Conservation (phyloP, 2,888 invertebrate species). For the Acrobasis repandana region DNA sequence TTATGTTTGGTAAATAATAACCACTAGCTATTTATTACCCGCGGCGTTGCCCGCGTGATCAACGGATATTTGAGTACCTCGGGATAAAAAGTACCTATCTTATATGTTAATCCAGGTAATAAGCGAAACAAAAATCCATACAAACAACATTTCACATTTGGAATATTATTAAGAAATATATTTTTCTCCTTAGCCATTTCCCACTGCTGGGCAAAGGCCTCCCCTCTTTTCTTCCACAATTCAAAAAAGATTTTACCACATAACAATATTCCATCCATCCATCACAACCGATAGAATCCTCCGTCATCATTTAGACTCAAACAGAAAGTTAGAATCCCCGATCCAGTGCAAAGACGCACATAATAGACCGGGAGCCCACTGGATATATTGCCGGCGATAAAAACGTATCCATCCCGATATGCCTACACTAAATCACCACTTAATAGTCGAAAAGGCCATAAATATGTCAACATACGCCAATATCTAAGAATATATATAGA, state of each 20-base stretch:
- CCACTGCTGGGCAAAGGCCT: too few species aligned
- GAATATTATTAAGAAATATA: too few species aligned
- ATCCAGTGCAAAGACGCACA: constrained; percentile 57
- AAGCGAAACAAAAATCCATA: too few species aligned
- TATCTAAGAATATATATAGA: constrained; percentile 75
- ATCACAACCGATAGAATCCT: constrained; percentile 25
- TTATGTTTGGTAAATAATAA: too few species aligned
- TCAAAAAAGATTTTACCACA: not conserved
- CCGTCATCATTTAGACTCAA: constrained; percentile 29
- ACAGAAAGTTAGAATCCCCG: constrained; percentile 35
- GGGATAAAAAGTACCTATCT: too few species aligned
- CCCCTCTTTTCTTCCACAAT: too few species aligned
- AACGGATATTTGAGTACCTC: too few species aligned
- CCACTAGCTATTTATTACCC: too few species aligned
- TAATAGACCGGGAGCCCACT: constrained; percentile 69
- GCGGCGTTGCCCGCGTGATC: too few species aligned
- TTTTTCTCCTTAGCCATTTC: too few species aligned
- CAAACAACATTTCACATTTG: too few species aligned
- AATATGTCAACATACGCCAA: constrained; percentile 81
- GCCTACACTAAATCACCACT: constrained; percentile 79
- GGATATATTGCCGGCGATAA: constrained; percentile 79
- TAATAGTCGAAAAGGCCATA: constrained; percentile 79
- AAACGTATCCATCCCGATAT: constrained; percentile 82
- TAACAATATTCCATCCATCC: constrained; percentile 5
- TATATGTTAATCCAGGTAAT: too few species aligned